Evolutionary conservation across 2,888 invertebrate species (phyloP).

Genomic region (Melieria crassipennis): DNA sequence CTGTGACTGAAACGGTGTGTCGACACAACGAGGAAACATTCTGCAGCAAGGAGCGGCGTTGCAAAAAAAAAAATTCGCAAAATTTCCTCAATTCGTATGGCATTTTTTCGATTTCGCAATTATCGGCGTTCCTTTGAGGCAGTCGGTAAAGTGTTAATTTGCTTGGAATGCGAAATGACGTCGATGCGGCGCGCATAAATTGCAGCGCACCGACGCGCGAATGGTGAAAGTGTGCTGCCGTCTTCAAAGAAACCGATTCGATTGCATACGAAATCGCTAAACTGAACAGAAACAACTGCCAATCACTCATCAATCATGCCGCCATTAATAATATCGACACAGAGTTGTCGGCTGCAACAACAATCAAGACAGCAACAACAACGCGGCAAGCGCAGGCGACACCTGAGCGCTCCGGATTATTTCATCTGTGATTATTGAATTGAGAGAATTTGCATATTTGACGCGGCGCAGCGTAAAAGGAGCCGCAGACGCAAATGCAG

Average conservation of each 20-base stretch:
- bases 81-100: too few species aligned
- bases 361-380: too few species aligned
- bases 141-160: conserved; percentile 42
- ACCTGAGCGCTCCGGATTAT: conserved; percentile 5
- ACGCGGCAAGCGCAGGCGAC: too few species aligned
- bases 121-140: too few species aligned
- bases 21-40: conserved; percentile 16
- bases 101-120: too few species aligned
- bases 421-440: conserved; percentile 37
- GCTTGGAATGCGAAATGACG: conserved; percentile 54
- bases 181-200: conserved; percentile 45
- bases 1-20: not conserved
- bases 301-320: conserved; percentile 35
- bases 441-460: conserved; percentile 32
- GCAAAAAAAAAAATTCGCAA: not conserved
- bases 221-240: conserved; percentile 19
- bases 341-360: conserved; percentile 11
- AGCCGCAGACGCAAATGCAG: not conserved
- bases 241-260: too few species aligned
- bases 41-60: not conserved
- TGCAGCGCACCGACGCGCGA: conserved; percentile 45
- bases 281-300: not conserved
- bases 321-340: conserved; percentile 43
- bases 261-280: too few species aligned
- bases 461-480: conserved; percentile 11